Conservation (phyloP, 2,113 vertebrate genomes). For the Macrotis lagotis region DNA sequence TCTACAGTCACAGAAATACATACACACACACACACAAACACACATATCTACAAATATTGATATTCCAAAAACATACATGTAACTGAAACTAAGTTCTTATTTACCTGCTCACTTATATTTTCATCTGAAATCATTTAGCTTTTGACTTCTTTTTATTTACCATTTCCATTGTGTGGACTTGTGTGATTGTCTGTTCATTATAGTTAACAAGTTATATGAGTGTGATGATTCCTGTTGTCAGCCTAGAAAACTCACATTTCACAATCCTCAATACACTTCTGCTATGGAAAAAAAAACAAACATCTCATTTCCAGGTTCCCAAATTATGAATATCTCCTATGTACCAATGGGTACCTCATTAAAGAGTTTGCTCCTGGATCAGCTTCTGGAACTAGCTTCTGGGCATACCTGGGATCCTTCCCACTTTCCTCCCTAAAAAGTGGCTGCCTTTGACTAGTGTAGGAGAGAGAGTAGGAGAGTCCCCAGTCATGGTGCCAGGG, state of each 20-base stretch:
- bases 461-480: background rate
- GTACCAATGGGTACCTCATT: background rate
- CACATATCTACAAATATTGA: background rate
- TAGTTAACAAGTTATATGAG: background rate
- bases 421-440: background rate
- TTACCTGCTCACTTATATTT: background rate
- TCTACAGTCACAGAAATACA: too few relatives aligned
- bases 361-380: background rate
- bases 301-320: background rate
- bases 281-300: too few relatives aligned
- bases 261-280: too few relatives aligned
- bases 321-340: background rate
- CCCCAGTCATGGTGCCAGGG: background rate
- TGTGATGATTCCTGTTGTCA: background rate
- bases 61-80: background rate
- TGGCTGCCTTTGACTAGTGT: background rate
- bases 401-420: background rate
- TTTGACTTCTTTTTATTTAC: background rate
- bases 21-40: too few relatives aligned
- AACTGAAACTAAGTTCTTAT: background rate
- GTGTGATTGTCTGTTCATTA: background rate
- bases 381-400: background rate
- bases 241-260: background rate
- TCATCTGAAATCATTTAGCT: background rate
- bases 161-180: background rate